Evolutionary conservation across 37 sponge, comb jelly and placozoan genomes (phyloP).

Genomic region (Theonella swinhoei): DNA sequence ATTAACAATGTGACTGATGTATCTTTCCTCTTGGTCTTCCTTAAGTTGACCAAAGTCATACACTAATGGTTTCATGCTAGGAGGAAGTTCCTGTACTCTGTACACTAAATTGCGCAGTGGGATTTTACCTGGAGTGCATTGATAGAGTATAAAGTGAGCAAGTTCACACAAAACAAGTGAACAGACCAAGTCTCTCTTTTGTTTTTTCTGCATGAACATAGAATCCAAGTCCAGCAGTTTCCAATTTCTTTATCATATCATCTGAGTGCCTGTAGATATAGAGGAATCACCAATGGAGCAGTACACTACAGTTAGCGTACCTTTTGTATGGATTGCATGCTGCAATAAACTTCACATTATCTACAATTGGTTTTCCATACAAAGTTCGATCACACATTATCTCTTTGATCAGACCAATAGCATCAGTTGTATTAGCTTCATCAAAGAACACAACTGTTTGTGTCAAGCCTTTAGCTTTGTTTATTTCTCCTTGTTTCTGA

Average conservation of each 20-base stretch:
- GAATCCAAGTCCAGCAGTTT: conserved; percentile 82
- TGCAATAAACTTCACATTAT: conserved; percentile 84
- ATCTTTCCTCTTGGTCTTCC: too few relatives aligned
- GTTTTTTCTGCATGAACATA: conserved; percentile 54
- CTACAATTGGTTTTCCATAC: conserved; percentile 58
- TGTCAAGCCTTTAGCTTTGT: conserved; percentile 7
- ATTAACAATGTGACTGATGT: too few relatives aligned
- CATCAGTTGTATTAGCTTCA: conserved; percentile 91
- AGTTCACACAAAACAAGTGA: background rate
- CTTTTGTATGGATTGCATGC: conserved; percentile 89
- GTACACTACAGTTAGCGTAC: background rate
- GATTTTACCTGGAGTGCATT: conserved; percentile 46
- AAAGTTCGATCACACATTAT: conserved; percentile 90
- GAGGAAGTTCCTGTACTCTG: conserved; percentile 82
- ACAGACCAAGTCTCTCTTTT: conserved; percentile 47
- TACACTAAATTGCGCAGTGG: conserved; percentile 88
- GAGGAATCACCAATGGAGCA: background rate
- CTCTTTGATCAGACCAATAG: too few relatives aligned
- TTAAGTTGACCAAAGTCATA: too few relatives aligned
- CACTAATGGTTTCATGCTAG: conserved; percentile 82
- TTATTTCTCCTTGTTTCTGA: conserved; percentile 40
- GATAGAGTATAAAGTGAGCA: background rate
- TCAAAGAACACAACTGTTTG: conserved; percentile 91
- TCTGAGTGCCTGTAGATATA: conserved; percentile 39
- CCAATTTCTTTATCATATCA: conserved; percentile 75